Evolutionary conservation across 2,797 vertebrate species (phyloP), one percentile per base, ranked within the genome.

Genomic region (Pseudochirops corinnae): DNA sequence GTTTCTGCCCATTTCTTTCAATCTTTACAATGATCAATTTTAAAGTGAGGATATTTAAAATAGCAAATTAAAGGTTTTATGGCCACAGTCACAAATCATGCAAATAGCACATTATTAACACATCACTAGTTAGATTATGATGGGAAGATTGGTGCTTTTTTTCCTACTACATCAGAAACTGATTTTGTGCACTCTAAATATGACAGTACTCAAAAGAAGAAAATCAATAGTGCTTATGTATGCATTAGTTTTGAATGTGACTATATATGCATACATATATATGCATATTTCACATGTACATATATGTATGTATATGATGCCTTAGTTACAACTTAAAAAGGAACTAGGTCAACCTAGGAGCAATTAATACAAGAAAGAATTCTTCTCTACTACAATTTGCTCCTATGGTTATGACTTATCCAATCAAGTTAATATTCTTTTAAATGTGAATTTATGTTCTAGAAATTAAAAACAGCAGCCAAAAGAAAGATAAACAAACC

Each of bases 41-140:
- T 96, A 94, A 97, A 96, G 98, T 96, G 93, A 96, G 93, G 97
- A 96, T 39, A 56, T 1, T 0, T 90, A 91, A 98, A 98, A 96
- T 97, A 87, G 55, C 90, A 98, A 96, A 94, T 91, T 96, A 91
- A 98, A 96, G 90, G 90, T 97, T 97, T 95, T 92, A 96, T 90
- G 94, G 74, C 91, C 67, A 92, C 96, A 95, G 93, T 94, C 97
- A 96, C 93, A 95, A 94, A 97, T 52, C 97, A 98, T 98, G 96
- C 97, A 98, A 97, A 97, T 92, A 98, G 26, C 7, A 97, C 96
- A 97, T 95, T 95, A 97, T 31, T 95, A 97, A 97, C 95, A 98
- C 62, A 97, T 92, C 67, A 97, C 55, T 97, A 95, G 57, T 91
- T 91, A 97, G 0, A 56, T 90, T 94, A 92, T 87, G 91, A 46